Percentiles rank a stretch among this genome's conserved stretches.
phyloP scores from a whole-genome alignment of 2,113 vertebrate genomes.

The Collichthys lucidus region DNA sequence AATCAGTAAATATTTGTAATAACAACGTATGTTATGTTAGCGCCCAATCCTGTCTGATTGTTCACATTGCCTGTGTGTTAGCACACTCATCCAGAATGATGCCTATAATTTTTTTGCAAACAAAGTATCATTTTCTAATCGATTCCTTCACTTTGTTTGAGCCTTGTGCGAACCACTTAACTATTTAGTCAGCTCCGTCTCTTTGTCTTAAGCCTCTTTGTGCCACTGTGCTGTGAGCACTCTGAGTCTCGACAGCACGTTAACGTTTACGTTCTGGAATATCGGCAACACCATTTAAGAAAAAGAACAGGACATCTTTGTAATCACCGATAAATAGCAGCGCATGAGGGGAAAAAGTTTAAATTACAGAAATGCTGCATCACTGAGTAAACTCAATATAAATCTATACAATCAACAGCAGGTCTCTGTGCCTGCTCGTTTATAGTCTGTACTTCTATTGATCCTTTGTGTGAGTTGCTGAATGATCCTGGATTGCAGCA shows the following conservation, averaged over 20 bases:
- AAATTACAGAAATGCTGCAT: constrained; percentile 1
- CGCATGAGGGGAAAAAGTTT: constrained; percentile 2
- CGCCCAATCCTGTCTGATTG: no score
- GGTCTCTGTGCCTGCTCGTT: constrained; percentile 19
- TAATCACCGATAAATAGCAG: constrained; percentile 14
- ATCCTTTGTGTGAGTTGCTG: constrained; percentile 34
- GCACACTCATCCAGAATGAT: not conserved
- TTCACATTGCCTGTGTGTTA: not conserved
- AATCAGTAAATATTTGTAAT: no score
- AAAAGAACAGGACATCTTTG: not conserved
- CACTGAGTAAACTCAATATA: constrained; percentile 18
- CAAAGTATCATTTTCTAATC: not conserved
- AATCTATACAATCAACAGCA: constrained; percentile 26
- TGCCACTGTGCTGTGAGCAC: not conserved
- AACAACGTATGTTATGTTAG: no score
- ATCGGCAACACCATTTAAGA: not conserved
- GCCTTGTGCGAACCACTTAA: not conserved
- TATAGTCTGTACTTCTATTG: constrained; percentile 49
- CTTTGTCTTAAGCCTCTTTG: constrained; percentile 1
- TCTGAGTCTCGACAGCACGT: not conserved
- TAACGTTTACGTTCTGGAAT: constrained; percentile 24
- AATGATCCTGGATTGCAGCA: constrained; percentile 32
- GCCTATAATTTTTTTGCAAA: not conserved
- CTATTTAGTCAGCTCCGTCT: not conserved
- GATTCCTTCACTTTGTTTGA: not conserved